Conservation (phyloP, 1,140 invertebrate genomes). For the Solen grandis region DNA sequence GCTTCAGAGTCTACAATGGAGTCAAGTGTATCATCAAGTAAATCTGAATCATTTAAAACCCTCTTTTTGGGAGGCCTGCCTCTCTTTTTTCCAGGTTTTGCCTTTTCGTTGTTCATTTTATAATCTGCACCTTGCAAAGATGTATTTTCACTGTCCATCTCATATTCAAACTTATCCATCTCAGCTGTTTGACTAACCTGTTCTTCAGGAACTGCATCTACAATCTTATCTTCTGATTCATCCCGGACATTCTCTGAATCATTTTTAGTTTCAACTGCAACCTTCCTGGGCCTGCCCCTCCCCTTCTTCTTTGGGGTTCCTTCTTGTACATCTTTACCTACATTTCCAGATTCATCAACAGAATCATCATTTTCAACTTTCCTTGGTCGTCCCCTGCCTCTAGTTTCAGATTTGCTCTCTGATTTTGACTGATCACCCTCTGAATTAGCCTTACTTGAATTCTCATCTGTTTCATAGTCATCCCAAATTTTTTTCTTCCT, state of each 20-base stretch:
- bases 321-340: not conserved
- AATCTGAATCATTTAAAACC: too few relatives aligned
- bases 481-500: slow-evolving; percentile 6
- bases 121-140: not conserved
- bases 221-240: not conserved
- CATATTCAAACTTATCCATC: not conserved
- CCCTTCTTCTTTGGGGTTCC: not conserved
- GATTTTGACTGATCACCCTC: not conserved
- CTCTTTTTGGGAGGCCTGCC: slow-evolving; percentile 5
- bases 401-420: not conserved
- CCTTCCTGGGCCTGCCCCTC: not conserved
- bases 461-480: not conserved
- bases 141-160: not conserved
- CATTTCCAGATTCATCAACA: not conserved
- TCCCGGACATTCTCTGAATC: not conserved
- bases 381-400: not conserved
- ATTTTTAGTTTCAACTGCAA: not conserved
- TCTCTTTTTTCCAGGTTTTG: slow-evolving; percentile 1
- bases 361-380: not conserved
- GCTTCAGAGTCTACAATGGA: not conserved
- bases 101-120: not conserved
- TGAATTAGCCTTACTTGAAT: not conserved
- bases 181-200: not conserved
- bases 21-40: too few relatives aligned
- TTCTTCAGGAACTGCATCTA: not conserved